Base-by-base conservation (phyloP, 2,888 invertebrate species). In the Pyrgus malvae region DNA sequence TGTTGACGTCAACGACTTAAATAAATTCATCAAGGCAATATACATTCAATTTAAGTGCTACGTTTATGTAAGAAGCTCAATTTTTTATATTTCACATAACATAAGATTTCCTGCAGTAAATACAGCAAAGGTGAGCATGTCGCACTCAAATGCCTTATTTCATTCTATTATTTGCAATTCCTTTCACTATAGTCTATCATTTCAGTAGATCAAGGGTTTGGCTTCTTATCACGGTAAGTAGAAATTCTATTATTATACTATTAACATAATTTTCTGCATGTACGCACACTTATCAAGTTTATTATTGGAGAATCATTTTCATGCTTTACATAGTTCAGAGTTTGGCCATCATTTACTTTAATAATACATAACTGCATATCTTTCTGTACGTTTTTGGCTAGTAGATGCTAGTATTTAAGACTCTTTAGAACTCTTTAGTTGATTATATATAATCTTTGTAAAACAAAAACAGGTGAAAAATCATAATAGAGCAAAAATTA, bases 121-220 rank as follows among this genome's bases (percentile, higher is more conserved):
- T 45, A 14, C 17, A 38, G 59, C 50, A 55, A 59, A 64, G 62
- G 64, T 65, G 78, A 80, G 84, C 81, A 81, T 80, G 84, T 60
- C 9, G 6, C 14, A 31, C 25, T 59, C 59, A 41, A 61, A 59
- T 16, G 61, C 59, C 56, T 61, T 38, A 23, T 5, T 37, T 6
- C 37, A 48, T 45, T 48, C 44, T 53, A 17, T 53, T 7, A 33
- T 48, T 55, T 51, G 21, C 33, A 42, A 31, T 53, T n/a, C n/a
- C n/a, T 9, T 9, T 25, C 14, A 29, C 11, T 29, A 1, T 37
- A 27, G 27, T 40, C n/a, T 44, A 35, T 21, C 27, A 16, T 29
- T 27, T 25, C 21, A 37, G 3, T 57, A 45, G 33, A 49, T 49
- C 29, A 54, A 17, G 46, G 50, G 55, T 56, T 54, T 55, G 48